Evolutionary conservation across 2,888 invertebrate species (phyloP).

Genomic region (Lydus trimaculatus): DNA sequence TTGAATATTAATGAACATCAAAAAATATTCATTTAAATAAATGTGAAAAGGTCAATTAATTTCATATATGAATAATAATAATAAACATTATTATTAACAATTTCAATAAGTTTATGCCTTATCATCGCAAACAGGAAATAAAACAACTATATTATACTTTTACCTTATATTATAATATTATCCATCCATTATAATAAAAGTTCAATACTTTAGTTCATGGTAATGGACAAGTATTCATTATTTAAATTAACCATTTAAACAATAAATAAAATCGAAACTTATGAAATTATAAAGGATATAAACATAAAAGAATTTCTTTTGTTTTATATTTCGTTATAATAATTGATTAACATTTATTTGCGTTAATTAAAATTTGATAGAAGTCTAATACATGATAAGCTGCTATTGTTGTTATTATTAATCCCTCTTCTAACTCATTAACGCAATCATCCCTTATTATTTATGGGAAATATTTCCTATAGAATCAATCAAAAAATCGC

Average conservation of each 20-base stretch:
- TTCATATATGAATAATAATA: conserved; percentile 1
- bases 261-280: not conserved
- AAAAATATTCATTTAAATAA: not conserved
- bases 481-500: too few species aligned
- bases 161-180: conserved; percentile 3
- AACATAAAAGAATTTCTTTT: not conserved
- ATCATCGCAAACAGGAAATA: conserved; percentile 33
- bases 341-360: not conserved
- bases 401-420: too few species aligned
- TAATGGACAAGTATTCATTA: conserved; percentile 16
- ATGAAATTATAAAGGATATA: not conserved
- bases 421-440: too few species aligned
- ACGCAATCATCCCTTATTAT: too few species aligned
- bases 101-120: conserved; percentile 25
- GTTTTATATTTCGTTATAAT: not conserved
- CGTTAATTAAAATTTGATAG: not conserved
- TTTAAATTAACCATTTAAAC: conserved; percentile 13
- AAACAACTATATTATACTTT: conserved; percentile 10
- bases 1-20: not conserved
- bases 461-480: too few species aligned
- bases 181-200: conserved; percentile 20
- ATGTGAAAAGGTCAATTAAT: conserved; percentile 2
- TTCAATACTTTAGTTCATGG: conserved; percentile 21
- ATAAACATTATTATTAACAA: not conserved
- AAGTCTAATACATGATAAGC: not conserved